Evolutionary conservation across 2,888 invertebrate species (phyloP), one percentile per base, ranked within the genome.

Genomic region (Phytoseiulus persimilis): DNA sequence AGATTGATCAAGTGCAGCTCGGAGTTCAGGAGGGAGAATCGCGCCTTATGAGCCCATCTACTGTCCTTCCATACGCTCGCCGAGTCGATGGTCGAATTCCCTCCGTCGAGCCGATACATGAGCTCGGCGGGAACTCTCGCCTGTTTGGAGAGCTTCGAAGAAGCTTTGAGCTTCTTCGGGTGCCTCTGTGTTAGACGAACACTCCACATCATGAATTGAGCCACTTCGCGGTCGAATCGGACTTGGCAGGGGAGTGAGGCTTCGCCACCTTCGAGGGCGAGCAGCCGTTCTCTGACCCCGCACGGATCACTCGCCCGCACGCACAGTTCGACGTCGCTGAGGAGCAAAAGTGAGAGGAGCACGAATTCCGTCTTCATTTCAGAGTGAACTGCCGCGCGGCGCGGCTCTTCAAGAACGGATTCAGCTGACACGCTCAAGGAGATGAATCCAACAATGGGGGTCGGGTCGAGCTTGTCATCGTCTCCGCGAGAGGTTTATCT

Each of bases 1-100:
- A 87, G 87, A 87, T 87, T 87, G 32, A 87, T 87, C 87, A 87
- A 31, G 11, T 87, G 87, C 14, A 87, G 39, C 23, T 87, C 87
- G 11, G 87, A 87, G 87, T 87, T 87, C 31, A 87, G 31, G n/a
- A 87, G 45, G 0, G 87, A 87, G 18, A 87, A 87, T 11, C 87
- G 87, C 39, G 87, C 87, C 18, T 87, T 87, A 11, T 87, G 87
- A 87, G 87, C 28, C 87, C 87, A 87, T 32, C 87, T 32, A 33
- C 28, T 11, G 32, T 87, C 87, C 32, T 87, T 87, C 87, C 87
- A 87, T 23, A 87, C 87, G 14, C 87, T 11, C 11, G 87, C 87
- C 23, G 87, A 39, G 14, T 87, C 87, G 31, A 87, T 87, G 2
- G 87, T 87, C n/a, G 39, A n/a, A 32, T 87, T 87, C 1, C 87